Percentiles rank a stretch among this genome's conserved stretches.
Evolutionary conservation across 2,888 invertebrate species (phyloP).

Genomic region (Phyllotreta cruciferae): DNA sequence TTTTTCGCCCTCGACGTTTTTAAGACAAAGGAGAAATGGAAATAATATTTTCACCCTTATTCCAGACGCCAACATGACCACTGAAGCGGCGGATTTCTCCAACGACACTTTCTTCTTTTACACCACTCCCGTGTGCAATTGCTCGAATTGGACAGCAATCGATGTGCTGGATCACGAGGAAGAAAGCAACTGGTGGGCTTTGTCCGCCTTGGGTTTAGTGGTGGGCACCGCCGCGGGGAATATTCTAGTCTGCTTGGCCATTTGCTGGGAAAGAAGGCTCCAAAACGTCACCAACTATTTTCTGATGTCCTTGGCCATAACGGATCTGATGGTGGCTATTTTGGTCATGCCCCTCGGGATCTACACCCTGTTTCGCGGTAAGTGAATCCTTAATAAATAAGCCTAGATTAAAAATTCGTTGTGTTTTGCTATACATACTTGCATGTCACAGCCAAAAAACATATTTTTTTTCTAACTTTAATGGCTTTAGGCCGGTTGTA

Average conservation of each 20-base stretch:
- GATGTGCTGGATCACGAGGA: slow-evolving; percentile 46
- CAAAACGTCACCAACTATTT: slow-evolving; percentile 98
- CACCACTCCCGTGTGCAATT: slow-evolving; percentile 6
- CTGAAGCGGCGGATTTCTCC: slow-evolving; percentile 2
- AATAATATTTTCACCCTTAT: background rate
- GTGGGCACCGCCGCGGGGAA: slow-evolving; percentile 90
- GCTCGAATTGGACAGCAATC: slow-evolving; percentile 12
- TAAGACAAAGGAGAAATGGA: too few species aligned
- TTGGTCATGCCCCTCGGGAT: slow-evolving; percentile 96
- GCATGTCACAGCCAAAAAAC: too few species aligned
- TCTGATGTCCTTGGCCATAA: slow-evolving; percentile 92
- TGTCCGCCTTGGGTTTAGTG: slow-evolving; percentile 78
- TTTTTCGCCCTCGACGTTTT: too few species aligned
- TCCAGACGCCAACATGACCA: slow-evolving; percentile 7
- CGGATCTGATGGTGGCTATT: slow-evolving; percentile 92
- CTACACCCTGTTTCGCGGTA: slow-evolving; percentile 80
- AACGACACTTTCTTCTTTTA: slow-evolving; percentile 19
- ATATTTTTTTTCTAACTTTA: too few species aligned
- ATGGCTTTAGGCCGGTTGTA: too few species aligned
- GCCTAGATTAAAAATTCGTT: too few species aligned
- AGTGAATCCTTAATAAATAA: slow-evolving; percentile 54
- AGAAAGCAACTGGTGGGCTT: slow-evolving; percentile 81
- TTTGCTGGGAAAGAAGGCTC: slow-evolving; percentile 87
- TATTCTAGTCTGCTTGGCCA: slow-evolving; percentile 91
- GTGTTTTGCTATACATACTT: too few species aligned